These are phyloP conservation scores for Anguilla rostrata DNA, from an alignment of 2,113 vertebrate genomes.

Conservation along the genomic window DNA sequence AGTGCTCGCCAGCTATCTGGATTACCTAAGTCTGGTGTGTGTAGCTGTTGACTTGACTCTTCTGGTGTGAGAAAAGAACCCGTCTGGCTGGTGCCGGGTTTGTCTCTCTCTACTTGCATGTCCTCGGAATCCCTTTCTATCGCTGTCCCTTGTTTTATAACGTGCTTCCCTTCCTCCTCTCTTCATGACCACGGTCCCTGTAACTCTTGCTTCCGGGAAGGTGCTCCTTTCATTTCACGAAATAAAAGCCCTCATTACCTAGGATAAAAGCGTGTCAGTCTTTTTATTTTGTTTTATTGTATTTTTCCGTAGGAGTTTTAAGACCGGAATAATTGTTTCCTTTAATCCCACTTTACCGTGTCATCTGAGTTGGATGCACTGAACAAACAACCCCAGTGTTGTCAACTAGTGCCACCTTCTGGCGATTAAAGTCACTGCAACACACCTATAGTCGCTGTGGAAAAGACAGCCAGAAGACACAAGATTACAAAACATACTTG, in stretches of 20 bases:
- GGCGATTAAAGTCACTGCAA: constrained; percentile 36
- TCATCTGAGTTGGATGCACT: constrained; percentile 12
- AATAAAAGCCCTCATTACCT: constrained; percentile 50
- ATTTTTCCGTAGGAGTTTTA: background rate
- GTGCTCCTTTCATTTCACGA: constrained; percentile 29
- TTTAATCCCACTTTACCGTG: background rate
- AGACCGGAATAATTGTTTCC: background rate
- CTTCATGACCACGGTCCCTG: constrained; percentile 68
- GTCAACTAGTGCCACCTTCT: constrained; percentile 52
- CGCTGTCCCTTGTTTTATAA: constrained; percentile 54
- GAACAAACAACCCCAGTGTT: background rate
- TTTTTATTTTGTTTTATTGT: constrained; percentile 35
- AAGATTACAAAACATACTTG: background rate
- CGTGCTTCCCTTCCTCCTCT: constrained; percentile 47
- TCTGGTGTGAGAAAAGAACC: background rate
- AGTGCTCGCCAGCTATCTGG: background rate
- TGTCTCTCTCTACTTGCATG: constrained; percentile 47
- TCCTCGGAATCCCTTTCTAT: constrained; percentile 54
- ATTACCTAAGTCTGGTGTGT: background rate
- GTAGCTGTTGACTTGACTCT: background rate
- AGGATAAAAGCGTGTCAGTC: constrained; percentile 37
- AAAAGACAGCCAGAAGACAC: background rate
- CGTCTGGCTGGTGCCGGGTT: background rate
- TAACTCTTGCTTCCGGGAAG: constrained; percentile 21
- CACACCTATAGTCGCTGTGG: background rate